phyloP scores from a whole-genome alignment of 2,113 vertebrate species.

The Blennius ocellaris region DNA sequence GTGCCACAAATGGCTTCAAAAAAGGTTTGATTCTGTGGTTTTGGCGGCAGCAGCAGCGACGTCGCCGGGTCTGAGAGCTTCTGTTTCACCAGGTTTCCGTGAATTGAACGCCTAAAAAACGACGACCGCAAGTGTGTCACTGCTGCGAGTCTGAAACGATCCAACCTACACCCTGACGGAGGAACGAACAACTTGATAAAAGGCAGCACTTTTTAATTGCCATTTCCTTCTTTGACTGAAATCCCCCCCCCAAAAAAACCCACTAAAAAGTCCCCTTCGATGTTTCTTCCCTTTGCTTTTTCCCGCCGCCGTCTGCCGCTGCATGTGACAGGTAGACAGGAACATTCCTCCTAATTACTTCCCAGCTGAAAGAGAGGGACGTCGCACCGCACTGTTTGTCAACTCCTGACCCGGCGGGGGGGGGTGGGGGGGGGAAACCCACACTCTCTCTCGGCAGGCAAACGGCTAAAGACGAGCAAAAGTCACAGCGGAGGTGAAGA shows the following conservation, averaged over 20 bases:
- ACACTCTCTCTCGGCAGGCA: no score
- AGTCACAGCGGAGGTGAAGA: constrained; percentile 23
- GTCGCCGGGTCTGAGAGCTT: constrained; percentile 2
- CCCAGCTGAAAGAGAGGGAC: constrained; percentile 31
- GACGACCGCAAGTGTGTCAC: background rate
- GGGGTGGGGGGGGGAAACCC: no score
- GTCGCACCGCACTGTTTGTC: constrained; percentile 6
- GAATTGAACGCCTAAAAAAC: background rate
- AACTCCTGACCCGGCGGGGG: no score
- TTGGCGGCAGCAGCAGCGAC: constrained; percentile 17
- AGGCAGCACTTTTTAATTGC: background rate
- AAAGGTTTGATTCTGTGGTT: background rate
- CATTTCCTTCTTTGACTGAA: constrained; percentile 11
- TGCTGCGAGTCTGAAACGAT: background rate
- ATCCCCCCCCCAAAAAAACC: constrained; percentile 15
- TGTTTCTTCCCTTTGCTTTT: constrained; percentile 6
- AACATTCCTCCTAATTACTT: constrained; percentile 47
- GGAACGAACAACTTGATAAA: constrained; percentile 1
- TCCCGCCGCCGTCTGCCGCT: constrained; percentile 26
- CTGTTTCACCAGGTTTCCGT: constrained; percentile 9
- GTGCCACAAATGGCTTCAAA: background rate
- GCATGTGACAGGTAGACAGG: constrained; percentile 40
- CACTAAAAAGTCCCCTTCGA: background rate
- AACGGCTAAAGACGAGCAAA: constrained; percentile 36
- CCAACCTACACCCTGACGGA: constrained; percentile 3